Base-by-base conservation (phyloP, 2,113 vertebrate species). In the Girardinichthys multiradiatus region DNA sequence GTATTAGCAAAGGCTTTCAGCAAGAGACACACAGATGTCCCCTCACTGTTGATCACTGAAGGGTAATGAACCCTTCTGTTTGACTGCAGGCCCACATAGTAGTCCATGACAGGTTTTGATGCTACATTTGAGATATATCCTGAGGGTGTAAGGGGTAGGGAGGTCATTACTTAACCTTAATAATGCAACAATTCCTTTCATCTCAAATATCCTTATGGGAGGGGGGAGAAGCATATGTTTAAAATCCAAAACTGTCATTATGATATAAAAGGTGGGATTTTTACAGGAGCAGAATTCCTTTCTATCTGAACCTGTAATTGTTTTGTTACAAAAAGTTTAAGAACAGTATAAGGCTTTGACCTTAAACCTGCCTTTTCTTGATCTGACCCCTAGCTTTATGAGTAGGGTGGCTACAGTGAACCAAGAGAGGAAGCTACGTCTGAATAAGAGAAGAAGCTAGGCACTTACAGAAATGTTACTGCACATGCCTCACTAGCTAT, bases 51-150 rank as follows among this genome's bases (percentile, higher is more conserved):
- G 78, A 84, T 85, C 84, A 88, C 76, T 89, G 87, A 85, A 90
- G 89, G 85, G 87, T 87, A 93, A 91, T 85, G 87, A 91, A 89
- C 86, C 89, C 90, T 92, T 92, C 89, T 93, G 91, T 87, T 85
- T 87, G 79, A 87, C 90, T 90, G 78, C 75, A 70, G 91, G 87
- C 76, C 26, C 60, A 65, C 85, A 86, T 57, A 81, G 80, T 75
- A 39, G 37, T 89, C 86, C 84, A 88, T 90, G 89, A 88, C 86
- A 86, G 84, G 88, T 91, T 93, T 90, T 91, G 87, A 92, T 87
- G 90, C 85, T 89, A 81, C 89, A 91, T 93, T 92, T 90, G 82
- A 91, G 84, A 85, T 80, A 86, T 75, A 80, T 86, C 81, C 77
- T 8, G 65, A 26, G 80, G 70, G 51, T 80, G 19, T 27, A 24